phyloP scores from a whole-genome alignment of 1,140 invertebrate genomes.

The Babylonia areolata region DNA sequence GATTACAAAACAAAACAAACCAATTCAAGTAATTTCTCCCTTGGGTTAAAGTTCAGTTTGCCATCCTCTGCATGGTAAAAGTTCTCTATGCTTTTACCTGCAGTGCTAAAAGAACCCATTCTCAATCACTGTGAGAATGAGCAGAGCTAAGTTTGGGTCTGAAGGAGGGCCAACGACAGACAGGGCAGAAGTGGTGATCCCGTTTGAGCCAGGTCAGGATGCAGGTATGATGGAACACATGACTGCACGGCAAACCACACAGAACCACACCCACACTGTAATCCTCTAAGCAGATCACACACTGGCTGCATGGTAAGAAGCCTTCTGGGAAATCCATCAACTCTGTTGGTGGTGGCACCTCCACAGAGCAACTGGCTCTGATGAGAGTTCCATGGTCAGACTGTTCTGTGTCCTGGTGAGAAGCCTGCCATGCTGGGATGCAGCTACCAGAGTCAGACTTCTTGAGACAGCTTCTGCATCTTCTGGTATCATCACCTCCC shows the following conservation, averaged over 20 bases:
- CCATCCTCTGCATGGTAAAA: too few relatives aligned
- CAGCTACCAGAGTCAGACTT: not conserved
- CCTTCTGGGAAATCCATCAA: slow-evolving; percentile 46
- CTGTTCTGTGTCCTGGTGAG: too few relatives aligned
- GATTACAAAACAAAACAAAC: too few relatives aligned
- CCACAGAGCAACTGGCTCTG: too few relatives aligned
- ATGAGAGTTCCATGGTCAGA: too few relatives aligned
- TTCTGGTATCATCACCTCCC: not conserved
- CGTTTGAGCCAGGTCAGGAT: slow-evolving; percentile 78
- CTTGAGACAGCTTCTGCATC: not conserved
- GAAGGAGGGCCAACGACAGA: slow-evolving; percentile 80
- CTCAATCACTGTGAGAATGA: slow-evolving; percentile 8
- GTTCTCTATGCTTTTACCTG: too few relatives aligned
- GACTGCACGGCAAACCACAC: slow-evolving; percentile 79
- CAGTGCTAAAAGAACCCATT: too few relatives aligned
- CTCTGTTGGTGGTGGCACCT: too few relatives aligned
- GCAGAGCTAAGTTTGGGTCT: slow-evolving; percentile 40
- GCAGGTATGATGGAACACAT: slow-evolving; percentile 79
- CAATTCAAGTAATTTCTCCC: too few relatives aligned
- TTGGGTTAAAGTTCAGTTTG: too few relatives aligned
- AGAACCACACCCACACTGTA: slow-evolving; percentile 73
- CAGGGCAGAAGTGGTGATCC: slow-evolving; percentile 79
- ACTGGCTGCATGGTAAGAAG: slow-evolving; percentile 71
- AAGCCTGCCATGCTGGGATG: too few relatives aligned
- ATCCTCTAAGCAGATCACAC: slow-evolving; percentile 79